Conservation (phyloP, 2,888 invertebrate species). For the Troilus luridus region DNA sequence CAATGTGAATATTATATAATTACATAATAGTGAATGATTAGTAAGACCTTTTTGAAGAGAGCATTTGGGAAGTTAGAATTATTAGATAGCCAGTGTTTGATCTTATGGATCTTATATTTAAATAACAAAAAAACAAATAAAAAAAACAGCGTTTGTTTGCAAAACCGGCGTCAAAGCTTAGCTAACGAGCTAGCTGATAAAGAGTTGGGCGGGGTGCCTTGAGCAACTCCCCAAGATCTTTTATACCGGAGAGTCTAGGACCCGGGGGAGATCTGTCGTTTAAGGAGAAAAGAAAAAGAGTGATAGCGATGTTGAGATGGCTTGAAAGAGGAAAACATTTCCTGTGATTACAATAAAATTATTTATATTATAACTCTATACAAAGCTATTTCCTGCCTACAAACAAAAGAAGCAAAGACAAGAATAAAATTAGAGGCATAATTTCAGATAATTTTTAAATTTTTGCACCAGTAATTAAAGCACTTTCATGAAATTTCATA, state of each 20-base stretch:
- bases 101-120: too few species aligned
- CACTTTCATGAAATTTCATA: too few species aligned
- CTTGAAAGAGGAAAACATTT: background rate
- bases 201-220: slow-evolving; percentile 15
- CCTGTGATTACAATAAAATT: background rate
- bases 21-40: too few species aligned
- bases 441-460: too few species aligned
- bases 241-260: background rate
- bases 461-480: too few species aligned
- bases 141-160: slow-evolving; percentile 9
- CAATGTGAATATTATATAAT: too few species aligned
- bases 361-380: background rate
- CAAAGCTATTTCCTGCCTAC: background rate
- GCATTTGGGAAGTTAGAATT: background rate
- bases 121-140: background rate
- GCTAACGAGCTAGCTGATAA: slow-evolving; percentile 49
- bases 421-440: too few species aligned
- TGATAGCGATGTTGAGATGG: background rate
- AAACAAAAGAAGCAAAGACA: background rate
- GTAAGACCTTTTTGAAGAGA: background rate
- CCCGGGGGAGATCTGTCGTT: background rate
- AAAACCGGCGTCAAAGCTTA: slow-evolving; percentile 31
- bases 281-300: background rate
- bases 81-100: background rate
- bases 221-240: slow-evolving; percentile 24